phyloP scores from a whole-genome alignment of 2,888 invertebrate species.

The Psococerastis gibbosa region DNA sequence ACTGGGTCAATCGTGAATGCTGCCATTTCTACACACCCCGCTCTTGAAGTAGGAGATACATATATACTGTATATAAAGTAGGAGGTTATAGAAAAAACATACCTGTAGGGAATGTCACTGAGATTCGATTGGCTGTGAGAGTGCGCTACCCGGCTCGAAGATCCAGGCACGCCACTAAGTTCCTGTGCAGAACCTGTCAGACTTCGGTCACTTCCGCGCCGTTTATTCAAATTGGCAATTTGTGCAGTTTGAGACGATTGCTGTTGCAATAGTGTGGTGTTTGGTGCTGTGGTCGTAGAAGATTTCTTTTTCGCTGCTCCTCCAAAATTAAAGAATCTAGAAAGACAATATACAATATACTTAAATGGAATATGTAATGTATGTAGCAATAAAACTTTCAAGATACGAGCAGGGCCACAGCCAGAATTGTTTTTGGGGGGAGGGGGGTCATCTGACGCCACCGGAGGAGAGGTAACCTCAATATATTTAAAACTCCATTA shows the following conservation, averaged over 20 bases:
- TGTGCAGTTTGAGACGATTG: background rate
- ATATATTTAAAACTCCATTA: too few relatives aligned
- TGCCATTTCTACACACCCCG: too few relatives aligned
- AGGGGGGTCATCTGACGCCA: too few relatives aligned
- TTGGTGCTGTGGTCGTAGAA: slow-evolving; percentile 37
- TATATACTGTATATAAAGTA: too few relatives aligned
- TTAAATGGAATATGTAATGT: slow-evolving; percentile 5
- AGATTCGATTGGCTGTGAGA: slow-evolving; percentile 83
- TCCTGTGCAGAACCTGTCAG: slow-evolving; percentile 70
- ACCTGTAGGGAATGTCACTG: slow-evolving; percentile 38
- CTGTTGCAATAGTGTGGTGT: slow-evolving; percentile 24
- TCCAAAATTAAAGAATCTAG: slow-evolving; percentile 77
- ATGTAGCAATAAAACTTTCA: too few relatives aligned
- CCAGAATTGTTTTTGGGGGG: too few relatives aligned
- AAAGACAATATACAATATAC: slow-evolving; percentile 12
- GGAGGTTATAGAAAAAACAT: too few relatives aligned
- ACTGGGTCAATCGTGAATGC: too few relatives aligned
- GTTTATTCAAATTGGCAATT: slow-evolving; percentile 30
- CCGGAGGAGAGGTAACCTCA: too few relatives aligned
- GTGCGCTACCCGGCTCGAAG: slow-evolving; percentile 47
- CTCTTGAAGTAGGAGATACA: too few relatives aligned
- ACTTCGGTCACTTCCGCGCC: slow-evolving; percentile 69
- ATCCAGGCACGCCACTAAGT: slow-evolving; percentile 46
- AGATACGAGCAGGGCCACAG: too few relatives aligned
- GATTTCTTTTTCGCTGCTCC: slow-evolving; percentile 66